phyloP scores from a whole-genome alignment of 2,113 vertebrate genomes.

The Ciconia maguari region DNA sequence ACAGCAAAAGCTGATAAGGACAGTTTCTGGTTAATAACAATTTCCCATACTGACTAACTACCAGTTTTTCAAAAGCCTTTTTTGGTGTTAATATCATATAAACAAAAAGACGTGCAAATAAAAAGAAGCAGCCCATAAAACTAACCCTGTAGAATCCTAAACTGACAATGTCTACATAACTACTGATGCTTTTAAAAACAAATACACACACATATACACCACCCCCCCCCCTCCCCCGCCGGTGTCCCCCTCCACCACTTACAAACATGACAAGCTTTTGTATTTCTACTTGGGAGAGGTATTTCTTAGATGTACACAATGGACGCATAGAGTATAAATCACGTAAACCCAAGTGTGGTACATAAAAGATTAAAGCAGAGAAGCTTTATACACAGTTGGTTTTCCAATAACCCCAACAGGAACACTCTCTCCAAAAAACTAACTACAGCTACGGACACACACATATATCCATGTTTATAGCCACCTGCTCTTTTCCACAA shows the following conservation, averaged over 20 bases:
- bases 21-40: neutral
- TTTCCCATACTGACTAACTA: neutral
- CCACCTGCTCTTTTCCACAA: conserved; percentile 14
- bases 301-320: neutral
- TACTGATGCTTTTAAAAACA: neutral
- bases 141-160: neutral
- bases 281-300: neutral
- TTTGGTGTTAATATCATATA: neutral
- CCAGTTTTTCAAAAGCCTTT: neutral
- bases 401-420: conserved; percentile 19
- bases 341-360: neutral
- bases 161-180: neutral
- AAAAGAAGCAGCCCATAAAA: neutral
- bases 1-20: neutral
- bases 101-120: neutral
- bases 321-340: neutral
- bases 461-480: neutral
- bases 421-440: neutral
- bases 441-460: neutral
- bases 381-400: conserved; percentile 18
- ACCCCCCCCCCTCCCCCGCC: too few relatives aligned
- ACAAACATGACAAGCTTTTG: neutral
- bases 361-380: neutral
- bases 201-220: neutral
- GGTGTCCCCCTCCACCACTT: neutral